Percentiles rank a stretch among this genome's conserved stretches.
phyloP scores from a whole-genome alignment of 2,888 invertebrate genomes.

The Pemphredon lugubris region DNA sequence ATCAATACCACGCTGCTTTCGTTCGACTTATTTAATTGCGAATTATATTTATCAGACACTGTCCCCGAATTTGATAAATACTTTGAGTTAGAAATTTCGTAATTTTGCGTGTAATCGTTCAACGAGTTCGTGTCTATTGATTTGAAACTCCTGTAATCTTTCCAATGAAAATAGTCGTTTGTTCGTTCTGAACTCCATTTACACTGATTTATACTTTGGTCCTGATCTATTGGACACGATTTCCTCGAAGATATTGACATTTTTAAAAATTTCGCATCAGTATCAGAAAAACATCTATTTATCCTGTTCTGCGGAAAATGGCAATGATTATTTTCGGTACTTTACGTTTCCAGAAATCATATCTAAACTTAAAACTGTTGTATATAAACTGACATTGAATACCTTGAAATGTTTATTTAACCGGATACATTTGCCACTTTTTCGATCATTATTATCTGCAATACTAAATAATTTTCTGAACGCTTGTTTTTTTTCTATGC shows the following conservation, averaged over 20 bases:
- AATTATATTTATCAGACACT: background rate
- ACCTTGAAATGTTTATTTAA: too few species aligned
- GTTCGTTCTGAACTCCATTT: slow-evolving; percentile 20
- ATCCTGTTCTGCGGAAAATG: too few species aligned
- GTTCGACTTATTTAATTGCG: background rate
- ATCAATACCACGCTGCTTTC: too few species aligned
- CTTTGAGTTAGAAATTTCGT: slow-evolving; percentile 4
- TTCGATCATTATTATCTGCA: background rate
- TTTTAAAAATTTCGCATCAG: slow-evolving; percentile 28
- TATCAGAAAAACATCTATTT: slow-evolving; percentile 41
- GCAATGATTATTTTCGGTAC: too few species aligned
- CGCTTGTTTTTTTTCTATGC: too few species aligned
- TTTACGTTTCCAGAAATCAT: too few species aligned
- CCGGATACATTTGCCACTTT: background rate
- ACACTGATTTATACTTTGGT: background rate
- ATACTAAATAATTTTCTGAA: too few species aligned
- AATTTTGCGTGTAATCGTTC: background rate
- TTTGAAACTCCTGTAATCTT: slow-evolving; percentile 25
- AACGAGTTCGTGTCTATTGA: slow-evolving; percentile 24
- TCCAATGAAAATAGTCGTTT: slow-evolving; percentile 8
- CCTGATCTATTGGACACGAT: background rate
- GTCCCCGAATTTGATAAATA: slow-evolving; percentile 8
- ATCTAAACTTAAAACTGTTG: too few species aligned
- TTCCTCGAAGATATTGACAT: slow-evolving; percentile 14
- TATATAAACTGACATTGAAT: too few species aligned